Percentiles rank a stretch among this genome's conserved stretches.
Evolutionary conservation across 2,797 vertebrate genomes (phyloP).

Genomic region (Graptemys geographica): DNA sequence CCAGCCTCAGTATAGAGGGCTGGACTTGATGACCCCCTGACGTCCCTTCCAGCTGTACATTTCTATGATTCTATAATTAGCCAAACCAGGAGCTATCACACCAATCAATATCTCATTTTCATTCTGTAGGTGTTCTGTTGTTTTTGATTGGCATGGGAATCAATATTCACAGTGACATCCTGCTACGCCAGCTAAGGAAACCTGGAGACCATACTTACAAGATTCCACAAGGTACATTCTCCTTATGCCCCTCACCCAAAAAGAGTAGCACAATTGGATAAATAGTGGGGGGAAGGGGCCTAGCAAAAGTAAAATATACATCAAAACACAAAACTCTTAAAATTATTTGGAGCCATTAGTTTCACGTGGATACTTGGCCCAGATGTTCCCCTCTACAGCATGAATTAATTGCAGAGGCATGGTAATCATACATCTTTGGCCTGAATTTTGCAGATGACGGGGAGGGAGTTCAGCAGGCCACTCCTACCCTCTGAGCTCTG

Average conservation of each 20-base stretch:
- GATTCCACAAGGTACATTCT: constrained; percentile 89
- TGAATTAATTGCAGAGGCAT: not conserved
- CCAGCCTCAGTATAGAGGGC: not conserved
- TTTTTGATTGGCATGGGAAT: constrained; percentile 90
- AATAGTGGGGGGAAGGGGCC: not conserved
- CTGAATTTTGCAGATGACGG: not conserved
- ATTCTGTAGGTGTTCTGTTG: constrained; percentile 83
- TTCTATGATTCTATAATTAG: not conserved
- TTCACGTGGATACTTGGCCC: accelerated
- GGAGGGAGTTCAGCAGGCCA: not conserved
- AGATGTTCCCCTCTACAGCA: not conserved
- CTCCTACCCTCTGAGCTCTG: not conserved
- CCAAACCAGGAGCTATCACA: not conserved
- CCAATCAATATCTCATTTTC: constrained; percentile 11
- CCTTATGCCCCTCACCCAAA: not conserved
- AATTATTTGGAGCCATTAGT: not conserved
- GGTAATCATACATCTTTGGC: not conserved
- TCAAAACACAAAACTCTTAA: accelerated
- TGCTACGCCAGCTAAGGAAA: constrained; percentile 88
- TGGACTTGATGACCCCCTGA: not conserved
- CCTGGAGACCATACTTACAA: constrained; percentile 89
- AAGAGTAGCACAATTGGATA: not conserved
- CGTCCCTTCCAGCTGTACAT: not conserved
- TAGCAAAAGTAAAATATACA: not conserved
- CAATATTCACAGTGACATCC: constrained; percentile 92